A percentile compares a stretch with the other conserved stretches of the same genome.
Conservation (phyloP, 2,888 invertebrate genomes). For the Liposcelis brunnea region DNA sequence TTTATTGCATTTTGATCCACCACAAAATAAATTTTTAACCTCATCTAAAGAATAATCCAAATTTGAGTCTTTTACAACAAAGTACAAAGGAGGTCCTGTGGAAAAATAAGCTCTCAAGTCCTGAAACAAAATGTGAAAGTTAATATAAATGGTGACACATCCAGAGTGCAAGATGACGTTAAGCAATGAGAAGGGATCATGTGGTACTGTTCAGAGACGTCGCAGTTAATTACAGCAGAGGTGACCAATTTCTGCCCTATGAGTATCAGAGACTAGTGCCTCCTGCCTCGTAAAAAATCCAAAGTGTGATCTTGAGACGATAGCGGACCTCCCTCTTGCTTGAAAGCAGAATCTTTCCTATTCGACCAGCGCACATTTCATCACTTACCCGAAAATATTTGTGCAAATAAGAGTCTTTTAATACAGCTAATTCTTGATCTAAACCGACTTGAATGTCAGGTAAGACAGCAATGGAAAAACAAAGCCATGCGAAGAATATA, state of each 20-base stretch:
- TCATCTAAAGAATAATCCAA: conserved; percentile 46
- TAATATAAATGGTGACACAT: too few species aligned
- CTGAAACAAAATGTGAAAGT: conserved; percentile 28
- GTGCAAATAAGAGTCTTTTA: conserved; percentile 88
- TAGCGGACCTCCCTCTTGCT: too few species aligned
- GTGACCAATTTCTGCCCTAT: conserved; percentile 1
- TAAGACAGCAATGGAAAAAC: conserved; percentile 72
- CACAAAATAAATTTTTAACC: conserved; percentile 70
- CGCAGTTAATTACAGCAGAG: background rate
- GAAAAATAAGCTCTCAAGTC: conserved; percentile 66
- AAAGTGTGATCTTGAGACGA: too few species aligned
- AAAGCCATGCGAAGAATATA: conserved; percentile 81
- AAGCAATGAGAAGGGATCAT: conserved; percentile 12
- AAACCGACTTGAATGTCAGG: conserved; percentile 84
- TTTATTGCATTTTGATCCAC: conserved; percentile 54
- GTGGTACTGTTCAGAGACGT: background rate
- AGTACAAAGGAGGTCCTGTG: conserved; percentile 87
- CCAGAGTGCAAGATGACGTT: too few species aligned
- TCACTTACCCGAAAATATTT: conserved; percentile 60
- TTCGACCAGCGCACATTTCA: background rate
- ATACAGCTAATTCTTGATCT: conserved; percentile 94
- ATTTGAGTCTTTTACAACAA: conserved; percentile 60
- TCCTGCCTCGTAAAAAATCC: too few species aligned
- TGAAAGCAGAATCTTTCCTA: background rate
- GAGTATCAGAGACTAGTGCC: conserved; percentile 1